Evolutionary conservation across 2,113 vertebrate species (phyloP).

Genomic region (Microcebus murinus): DNA sequence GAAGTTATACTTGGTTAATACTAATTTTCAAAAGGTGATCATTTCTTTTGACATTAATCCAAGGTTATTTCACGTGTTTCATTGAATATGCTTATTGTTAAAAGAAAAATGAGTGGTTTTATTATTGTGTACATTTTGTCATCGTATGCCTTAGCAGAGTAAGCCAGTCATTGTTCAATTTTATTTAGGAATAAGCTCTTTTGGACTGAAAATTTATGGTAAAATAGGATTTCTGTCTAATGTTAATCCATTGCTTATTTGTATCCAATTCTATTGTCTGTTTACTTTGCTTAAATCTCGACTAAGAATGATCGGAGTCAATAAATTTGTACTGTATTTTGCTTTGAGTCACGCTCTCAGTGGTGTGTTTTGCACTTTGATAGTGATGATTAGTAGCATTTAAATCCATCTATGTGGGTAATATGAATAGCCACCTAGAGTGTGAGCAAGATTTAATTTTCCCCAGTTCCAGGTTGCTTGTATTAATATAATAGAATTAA

Average conservation of each 20-base stretch:
- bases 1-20: slow-evolving; percentile 11
- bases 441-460: not conserved
- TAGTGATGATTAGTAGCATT: not conserved
- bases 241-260: slow-evolving; percentile 86
- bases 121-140: slow-evolving; percentile 78
- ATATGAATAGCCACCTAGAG: not conserved
- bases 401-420: not conserved
- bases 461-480: not conserved
- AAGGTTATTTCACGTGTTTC: slow-evolving; percentile 76
- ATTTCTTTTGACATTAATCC: slow-evolving; percentile 66
- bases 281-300: slow-evolving; percentile 86
- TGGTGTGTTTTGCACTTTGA: not conserved
- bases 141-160: slow-evolving; percentile 68
- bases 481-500: not conserved
- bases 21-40: slow-evolving; percentile 61
- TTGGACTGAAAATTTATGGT: slow-evolving; percentile 79
- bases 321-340: slow-evolving; percentile 88
- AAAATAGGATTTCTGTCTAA: slow-evolving; percentile 79
- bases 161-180: slow-evolving; percentile 69
- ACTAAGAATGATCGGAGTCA: slow-evolving; percentile 85
- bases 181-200: slow-evolving; percentile 80
- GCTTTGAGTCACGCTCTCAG: slow-evolving; percentile 74
- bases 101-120: slow-evolving; percentile 70
- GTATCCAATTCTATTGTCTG: slow-evolving; percentile 84
- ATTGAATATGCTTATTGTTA: slow-evolving; percentile 56